Base-by-base conservation (phyloP, 2,113 vertebrate species). In the Empidonax traillii region DNA sequence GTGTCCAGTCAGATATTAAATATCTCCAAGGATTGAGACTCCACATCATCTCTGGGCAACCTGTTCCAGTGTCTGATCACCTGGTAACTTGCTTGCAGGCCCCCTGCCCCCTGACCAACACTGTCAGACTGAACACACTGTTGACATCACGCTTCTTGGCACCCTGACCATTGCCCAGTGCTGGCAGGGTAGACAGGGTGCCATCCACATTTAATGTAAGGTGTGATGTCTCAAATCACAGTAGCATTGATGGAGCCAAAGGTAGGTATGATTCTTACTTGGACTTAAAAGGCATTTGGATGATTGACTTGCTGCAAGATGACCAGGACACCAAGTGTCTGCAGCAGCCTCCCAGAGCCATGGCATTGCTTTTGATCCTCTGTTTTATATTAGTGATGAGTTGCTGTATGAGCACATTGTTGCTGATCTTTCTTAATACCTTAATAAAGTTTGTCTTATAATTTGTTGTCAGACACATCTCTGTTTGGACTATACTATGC, bases 331-430 rank as follows among this genome's bases (percentile, higher is more conserved):
- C 9, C 37, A 49, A 18, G 6, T 16, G 22, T n/a, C 53, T 46
- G 31, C 47, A 31, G 28, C 27, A 63, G 21, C 37, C 44, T 72
- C 31, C 39, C 14, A 55, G 62, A 69, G 31, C 15, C 23, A 13
- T 0, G 0, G 33, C 37, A 39, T 49, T 71, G 9, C 3, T 77
- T n/a, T 19, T n/a, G 33, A n/a, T 87, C 31, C 19, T 46, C 18
- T 47, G 28, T 25, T 78, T 65, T 27, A 19, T 52, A 20, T 15
- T 59, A 88, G 47, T 58, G 52, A n/a, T 74, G 37, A 89, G 14
- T 31, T 9, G 3, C 43, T 8, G 1, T 31, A 24, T 12, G 10
- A 14, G 13, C 56, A 44, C 1, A 1, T 33, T 35, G 19, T 14
- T 80, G 10, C 7, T 76, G 23, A 46, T 68, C 35, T 72, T 75